These are phyloP conservation scores for Tribolium freemani DNA, from an alignment of 2,888 invertebrate genomes.

Conservation along the genomic window DNA sequence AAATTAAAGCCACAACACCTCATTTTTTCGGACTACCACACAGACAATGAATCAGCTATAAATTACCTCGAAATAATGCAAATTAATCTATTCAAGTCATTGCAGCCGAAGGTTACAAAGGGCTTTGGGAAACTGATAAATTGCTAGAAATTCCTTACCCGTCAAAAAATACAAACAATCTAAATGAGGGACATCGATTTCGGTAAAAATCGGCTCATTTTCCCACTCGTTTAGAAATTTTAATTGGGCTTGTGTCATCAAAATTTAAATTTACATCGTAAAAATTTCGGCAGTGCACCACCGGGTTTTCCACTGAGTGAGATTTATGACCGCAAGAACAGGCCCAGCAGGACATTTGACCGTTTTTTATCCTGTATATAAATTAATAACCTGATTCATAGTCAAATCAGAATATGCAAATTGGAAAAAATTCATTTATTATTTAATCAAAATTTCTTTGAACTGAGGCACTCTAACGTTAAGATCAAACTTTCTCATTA, in stretches of 20 bases:
- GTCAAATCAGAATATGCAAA: neutral
- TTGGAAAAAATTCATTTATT: neutral
- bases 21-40: conserved; percentile 45
- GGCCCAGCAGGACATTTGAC: neutral
- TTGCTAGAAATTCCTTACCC: conserved; percentile 53
- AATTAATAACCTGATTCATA: neutral
- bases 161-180: conserved; percentile 54
- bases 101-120: conserved; percentile 52
- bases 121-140: conserved; percentile 52
- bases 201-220: neutral
- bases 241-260: neutral
- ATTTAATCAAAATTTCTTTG: conserved; percentile 1
- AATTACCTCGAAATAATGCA: conserved; percentile 54
- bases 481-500: conserved; percentile 26
- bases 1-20: conserved; percentile 51
- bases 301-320: neutral
- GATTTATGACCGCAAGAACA: neutral
- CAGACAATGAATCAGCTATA: conserved; percentile 49
- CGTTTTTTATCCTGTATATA: neutral
- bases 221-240: neutral
- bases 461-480: conserved; percentile 12
- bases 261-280: neutral
- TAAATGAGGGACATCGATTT: conserved; percentile 32
- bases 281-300: neutral
- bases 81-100: conserved; percentile 54